A percentile compares a stretch with the other conserved stretches of the same genome.
These are phyloP conservation scores for Nothura maculosa DNA, from an alignment of 2,797 vertebrate genomes.

Conservation along the genomic window DNA sequence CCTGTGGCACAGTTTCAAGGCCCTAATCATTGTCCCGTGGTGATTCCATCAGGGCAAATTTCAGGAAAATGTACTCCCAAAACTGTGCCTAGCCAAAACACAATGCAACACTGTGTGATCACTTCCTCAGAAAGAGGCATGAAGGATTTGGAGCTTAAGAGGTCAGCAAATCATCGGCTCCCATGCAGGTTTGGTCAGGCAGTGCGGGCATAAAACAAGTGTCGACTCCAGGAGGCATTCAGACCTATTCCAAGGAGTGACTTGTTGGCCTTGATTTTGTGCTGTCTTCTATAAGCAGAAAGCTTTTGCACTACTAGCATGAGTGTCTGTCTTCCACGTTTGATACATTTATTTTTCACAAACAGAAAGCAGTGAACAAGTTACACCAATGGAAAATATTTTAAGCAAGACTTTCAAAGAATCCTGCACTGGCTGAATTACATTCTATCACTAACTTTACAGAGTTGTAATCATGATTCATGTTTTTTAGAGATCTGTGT, in stretches of 20 bases:
- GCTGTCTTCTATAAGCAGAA: neutral
- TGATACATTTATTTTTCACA: neutral
- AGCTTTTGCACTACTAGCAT: neutral
- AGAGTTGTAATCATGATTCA: neutral
- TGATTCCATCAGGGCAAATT: neutral
- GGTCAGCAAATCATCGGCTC: neutral
- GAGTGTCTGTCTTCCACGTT: neutral
- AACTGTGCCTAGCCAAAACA: too few relatives aligned
- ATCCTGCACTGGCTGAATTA: neutral
- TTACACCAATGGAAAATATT: neutral
- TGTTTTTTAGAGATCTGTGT: neutral
- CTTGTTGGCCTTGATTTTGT: neutral
- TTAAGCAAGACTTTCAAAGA: neutral
- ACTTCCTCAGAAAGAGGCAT: too few relatives aligned
- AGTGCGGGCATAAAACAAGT: neutral
- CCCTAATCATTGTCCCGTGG: accelerated
- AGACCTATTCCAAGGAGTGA: neutral
- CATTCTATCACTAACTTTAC: neutral
- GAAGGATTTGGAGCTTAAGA: neutral
- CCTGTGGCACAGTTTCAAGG: neutral
- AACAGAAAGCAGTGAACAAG: neutral
- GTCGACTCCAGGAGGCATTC: neutral
- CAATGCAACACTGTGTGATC: too few relatives aligned
- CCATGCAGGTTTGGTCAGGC: neutral
- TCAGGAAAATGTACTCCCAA: too few relatives aligned